Evolutionary conservation across 2,888 invertebrate genomes (phyloP), one percentile per base, ranked within the genome.

Genomic region (Brenthis ino): DNA sequence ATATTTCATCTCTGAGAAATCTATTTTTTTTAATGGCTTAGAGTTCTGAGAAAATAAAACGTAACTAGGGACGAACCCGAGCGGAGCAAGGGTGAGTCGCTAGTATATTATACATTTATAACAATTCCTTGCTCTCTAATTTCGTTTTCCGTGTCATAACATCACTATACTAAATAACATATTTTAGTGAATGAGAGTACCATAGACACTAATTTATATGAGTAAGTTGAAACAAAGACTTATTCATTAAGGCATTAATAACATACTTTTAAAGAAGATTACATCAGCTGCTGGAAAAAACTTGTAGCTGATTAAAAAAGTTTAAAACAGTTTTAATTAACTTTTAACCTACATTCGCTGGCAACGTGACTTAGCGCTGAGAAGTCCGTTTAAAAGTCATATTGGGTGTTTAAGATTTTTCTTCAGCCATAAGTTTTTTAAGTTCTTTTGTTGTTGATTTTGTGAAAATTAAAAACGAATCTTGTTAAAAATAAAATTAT

Each of bases 261-360:
- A 67, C 60, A 67, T 60, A 67, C 67, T 67, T 67, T 67, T 20
- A 16, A 67, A 48, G 60, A 67, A 60, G 67, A 67, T 67, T 47
- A 48, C 54, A 67, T 67, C 67, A 55, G 67, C 55, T 67, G 57
- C 37, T 61, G 33, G 66, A 60, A 66, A 57, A 66, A 58, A 47
- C 67, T 54, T 54, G 60, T 47, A 55, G 16, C 47, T 54, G 60
- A 67, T 67, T 67, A 60, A 67, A 67, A 67, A 67, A 61, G 48
- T 67, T 67, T 67, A 67, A 55, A 60, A 67, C 54, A 43, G 51
- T 63, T 63, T 67, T 67, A 67, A 67, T 67, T 67, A 67, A 67
- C 67, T 67, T 67, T 67, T 54, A 55, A 67, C 60, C 65, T 57
- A 65, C 57, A 57, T 65, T 51, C 57, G 37, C 50, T 12, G 57